phyloP scores from a whole-genome alignment of 2,797 vertebrate genomes.

The Myioborus miniatus region DNA sequence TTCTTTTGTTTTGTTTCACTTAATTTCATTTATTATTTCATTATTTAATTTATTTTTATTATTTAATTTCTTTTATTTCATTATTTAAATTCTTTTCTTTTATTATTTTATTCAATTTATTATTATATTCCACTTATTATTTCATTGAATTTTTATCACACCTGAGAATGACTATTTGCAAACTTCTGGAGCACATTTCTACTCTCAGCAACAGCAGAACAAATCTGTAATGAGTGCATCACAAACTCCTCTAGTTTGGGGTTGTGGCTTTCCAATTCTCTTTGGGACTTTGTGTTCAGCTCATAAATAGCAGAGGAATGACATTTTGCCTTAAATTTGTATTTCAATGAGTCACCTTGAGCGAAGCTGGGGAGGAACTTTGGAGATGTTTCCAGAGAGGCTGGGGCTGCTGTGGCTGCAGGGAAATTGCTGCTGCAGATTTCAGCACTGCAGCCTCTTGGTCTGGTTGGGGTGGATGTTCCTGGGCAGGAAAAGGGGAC shows the following conservation, averaged over 20 bases:
- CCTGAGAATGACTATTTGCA: neutral
- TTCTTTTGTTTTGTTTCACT: neutral
- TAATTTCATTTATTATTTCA: too few relatives aligned
- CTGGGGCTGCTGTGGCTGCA: too few relatives aligned
- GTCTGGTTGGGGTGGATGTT: neutral
- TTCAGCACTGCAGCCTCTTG: neutral
- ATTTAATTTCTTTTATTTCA: neutral
- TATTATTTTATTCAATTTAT: neutral
- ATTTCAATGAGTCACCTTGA: conserved; percentile 20
- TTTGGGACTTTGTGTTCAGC: neutral
- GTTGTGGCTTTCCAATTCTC: neutral
- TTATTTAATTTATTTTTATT: neutral
- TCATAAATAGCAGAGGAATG: neutral
- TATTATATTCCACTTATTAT: neutral
- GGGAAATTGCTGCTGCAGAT: neutral
- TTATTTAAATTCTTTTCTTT: neutral
- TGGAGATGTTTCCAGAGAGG: neutral
- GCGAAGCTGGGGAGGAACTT: neutral
- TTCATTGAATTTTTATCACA: neutral
- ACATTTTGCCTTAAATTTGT: conserved; percentile 14
- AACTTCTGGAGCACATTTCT: neutral
- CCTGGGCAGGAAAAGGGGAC: neutral
- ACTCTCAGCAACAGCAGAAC: neutral
- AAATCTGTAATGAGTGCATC: neutral
- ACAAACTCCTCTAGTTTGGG: neutral